Base-by-base conservation (phyloP, 2,113 vertebrate species). In the Ranitomeya variabilis region DNA sequence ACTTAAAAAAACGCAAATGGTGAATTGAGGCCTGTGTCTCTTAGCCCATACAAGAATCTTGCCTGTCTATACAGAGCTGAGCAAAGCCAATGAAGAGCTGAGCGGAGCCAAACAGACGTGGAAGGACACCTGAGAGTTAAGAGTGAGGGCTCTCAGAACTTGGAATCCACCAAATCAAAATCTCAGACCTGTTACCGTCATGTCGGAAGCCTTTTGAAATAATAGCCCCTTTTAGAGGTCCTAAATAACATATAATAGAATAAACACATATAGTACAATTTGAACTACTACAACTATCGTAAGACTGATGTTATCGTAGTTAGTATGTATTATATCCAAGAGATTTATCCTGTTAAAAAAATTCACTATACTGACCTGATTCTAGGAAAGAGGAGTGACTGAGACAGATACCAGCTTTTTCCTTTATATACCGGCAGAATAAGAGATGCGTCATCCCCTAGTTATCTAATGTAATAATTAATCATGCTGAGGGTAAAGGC, bases 291-390 rank as follows among this genome's bases (percentile, higher is more conserved):
- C 37, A 4, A 45, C 37, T 45, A 45, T 45, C 9, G 12, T 57
- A 57, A 57, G 55, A 57, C 55, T 57, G 55, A 57, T 13, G 8
- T 57, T 57, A n/a, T 67, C 66, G 10, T 67, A 67, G 9, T n/a
- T 23, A 67, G 19, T n/a, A 23, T 37, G 31, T 73, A 37, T 18
- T 26, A 77, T 21, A 77, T 77, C 51, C 64, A n/a, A n/a, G 8
- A n/a, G 18, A 21, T 0, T 52, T 52, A 52, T 21, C 21, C 23
- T 69, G 66, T 54, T 55, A n/a, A 54, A 54, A 26, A 71, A 23
- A 71, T 26, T 23, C 57, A 4, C 1, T 7, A 15, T 80, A 83
- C 80, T 83, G 60, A 83, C 80, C 80, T 67, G 80, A 52, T 64
- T 31, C 18, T 67, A 23, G 80, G 26, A 73, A 57, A 57, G 54